Evolutionary conservation across 2,888 invertebrate species (phyloP).

Genomic region (Tenthredo amoena): DNA sequence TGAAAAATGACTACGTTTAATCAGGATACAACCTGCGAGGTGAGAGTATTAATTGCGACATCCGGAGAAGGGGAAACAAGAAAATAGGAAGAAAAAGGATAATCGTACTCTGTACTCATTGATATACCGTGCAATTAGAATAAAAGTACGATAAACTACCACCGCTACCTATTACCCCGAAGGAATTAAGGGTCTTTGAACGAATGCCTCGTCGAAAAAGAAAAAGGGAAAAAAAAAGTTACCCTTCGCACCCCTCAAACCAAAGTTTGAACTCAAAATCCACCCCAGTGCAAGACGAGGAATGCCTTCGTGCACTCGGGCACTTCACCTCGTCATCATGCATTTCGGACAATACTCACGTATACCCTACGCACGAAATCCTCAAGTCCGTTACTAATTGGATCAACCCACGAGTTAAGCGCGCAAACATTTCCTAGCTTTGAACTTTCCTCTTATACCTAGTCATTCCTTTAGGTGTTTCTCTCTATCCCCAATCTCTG

Average conservation of each 20-base stretch:
- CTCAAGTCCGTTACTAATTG: constrained; percentile 8
- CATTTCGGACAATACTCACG: constrained; percentile 5
- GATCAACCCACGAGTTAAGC: background rate
- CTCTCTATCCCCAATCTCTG: background rate
- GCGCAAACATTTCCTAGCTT: background rate
- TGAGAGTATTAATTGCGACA: background rate
- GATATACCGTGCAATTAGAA: background rate
- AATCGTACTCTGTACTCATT: background rate
- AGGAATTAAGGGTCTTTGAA: background rate
- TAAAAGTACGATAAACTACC: background rate
- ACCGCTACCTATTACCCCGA: background rate
- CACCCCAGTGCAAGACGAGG: constrained; percentile 1
- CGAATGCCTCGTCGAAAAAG: background rate
- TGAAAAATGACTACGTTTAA: background rate
- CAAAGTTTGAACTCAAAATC: background rate
- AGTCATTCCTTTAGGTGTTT: background rate
- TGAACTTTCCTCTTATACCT: constrained; percentile 28
- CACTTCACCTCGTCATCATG: constrained; percentile 7
- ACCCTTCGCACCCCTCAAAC: constrained; percentile 3
- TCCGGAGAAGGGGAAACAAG: background rate
- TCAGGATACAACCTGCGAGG: background rate
- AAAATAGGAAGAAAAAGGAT: background rate
- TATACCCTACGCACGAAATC: background rate
- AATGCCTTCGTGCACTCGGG: background rate
- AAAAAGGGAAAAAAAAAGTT: background rate